These are phyloP conservation scores for Antechinus flavipes DNA, from an alignment of 2,113 vertebrate genomes.

Conservation along the genomic window DNA sequence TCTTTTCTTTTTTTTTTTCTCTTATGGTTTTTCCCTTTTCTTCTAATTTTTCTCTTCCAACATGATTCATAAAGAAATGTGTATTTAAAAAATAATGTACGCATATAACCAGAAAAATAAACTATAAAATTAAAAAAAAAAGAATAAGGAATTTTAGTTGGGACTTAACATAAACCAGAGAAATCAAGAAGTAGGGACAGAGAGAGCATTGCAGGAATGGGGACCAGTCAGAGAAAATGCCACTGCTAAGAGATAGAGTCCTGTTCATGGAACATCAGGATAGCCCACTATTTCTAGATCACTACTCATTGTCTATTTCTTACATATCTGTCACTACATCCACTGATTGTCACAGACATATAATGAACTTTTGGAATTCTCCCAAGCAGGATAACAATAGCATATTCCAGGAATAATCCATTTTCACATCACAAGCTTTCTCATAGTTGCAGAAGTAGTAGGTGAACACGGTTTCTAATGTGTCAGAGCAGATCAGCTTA, in stretches of 20 bases:
- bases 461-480: background rate
- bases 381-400: background rate
- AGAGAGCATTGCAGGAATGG: background rate
- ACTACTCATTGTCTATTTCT: background rate
- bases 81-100: no score
- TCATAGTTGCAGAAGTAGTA: background rate
- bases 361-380: background rate
- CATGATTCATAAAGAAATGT: no score
- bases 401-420: background rate
- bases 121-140: no score
- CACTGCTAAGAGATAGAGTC: background rate
- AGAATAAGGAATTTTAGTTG: background rate
- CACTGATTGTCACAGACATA: background rate
- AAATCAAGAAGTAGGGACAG: background rate
- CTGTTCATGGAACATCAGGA: background rate
- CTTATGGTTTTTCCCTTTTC: no score
- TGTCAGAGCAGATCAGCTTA: background rate
- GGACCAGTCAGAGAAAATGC: background rate
- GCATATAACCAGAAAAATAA: no score
- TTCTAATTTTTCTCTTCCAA: no score
- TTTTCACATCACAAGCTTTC: background rate
- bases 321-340: background rate
- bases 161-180: background rate
- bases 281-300: background rate
- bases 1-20: no score